Percentiles rank a stretch among this genome's conserved stretches.
Conservation (phyloP, 1,140 invertebrate genomes). For the Calliphora vicina region DNA sequence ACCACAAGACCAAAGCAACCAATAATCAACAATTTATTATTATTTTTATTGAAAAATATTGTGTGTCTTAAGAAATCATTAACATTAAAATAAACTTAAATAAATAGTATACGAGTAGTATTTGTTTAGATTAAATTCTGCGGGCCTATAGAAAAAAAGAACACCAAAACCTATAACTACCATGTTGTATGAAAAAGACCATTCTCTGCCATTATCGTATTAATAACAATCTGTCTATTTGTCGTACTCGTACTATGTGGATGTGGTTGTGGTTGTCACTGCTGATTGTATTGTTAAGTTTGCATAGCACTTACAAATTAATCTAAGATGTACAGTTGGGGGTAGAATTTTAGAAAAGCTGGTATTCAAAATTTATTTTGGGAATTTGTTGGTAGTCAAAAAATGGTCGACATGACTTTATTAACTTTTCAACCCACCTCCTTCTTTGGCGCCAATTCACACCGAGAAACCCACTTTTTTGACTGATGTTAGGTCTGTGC, state of each 20-base stretch:
- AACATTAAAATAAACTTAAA: not conserved
- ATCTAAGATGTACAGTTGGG: not conserved
- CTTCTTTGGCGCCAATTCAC: no score
- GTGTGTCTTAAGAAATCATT: not conserved
- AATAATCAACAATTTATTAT: not conserved
- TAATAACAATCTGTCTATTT: slow-evolving; percentile 31
- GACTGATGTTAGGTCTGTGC: no score
- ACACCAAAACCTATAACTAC: not conserved
- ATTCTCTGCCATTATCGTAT: not conserved
- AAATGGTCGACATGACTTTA: no score
- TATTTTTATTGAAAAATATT: not conserved
- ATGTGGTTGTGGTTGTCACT: not conserved
- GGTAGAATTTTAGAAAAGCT: not conserved
- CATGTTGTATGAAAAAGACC: not conserved
- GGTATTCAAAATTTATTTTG: no score
- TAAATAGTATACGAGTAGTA: not conserved
- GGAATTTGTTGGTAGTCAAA: no score
- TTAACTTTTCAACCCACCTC: no score
- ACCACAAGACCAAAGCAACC: not conserved
- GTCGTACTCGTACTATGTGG: not conserved
- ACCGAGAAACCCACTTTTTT: no score
- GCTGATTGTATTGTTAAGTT: slow-evolving; percentile 12
- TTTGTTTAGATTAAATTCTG: slow-evolving; percentile 28
- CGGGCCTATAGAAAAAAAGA: not conserved
- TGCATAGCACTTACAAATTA: slow-evolving; percentile 12